Percentiles rank a stretch among this genome's conserved stretches.
Evolutionary conservation across 2,888 invertebrate species (phyloP).

Genomic region (Siphonodentalium dalli): DNA sequence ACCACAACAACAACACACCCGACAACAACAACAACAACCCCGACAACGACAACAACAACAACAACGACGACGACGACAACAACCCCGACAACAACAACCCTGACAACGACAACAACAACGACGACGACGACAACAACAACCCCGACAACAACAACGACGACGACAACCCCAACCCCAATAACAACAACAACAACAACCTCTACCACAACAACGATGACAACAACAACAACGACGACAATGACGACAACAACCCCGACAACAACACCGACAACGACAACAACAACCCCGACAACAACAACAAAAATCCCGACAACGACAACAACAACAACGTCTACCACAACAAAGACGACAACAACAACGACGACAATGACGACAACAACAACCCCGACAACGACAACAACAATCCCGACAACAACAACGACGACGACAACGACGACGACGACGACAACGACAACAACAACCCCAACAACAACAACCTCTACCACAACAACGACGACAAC

Average conservation of each 20-base stretch:
- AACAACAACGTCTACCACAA: constrained; percentile 5
- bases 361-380: constrained; percentile 7
- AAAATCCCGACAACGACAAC: neutral
- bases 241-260: constrained; percentile 8
- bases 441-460: neutral
- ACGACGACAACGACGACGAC: neutral
- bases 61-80: neutral
- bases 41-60: neutral
- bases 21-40: constrained; percentile 1
- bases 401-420: neutral
- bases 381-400: neutral
- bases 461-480: neutral
- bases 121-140: neutral
- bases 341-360: constrained; percentile 3
- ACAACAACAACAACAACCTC: constrained; percentile 12
- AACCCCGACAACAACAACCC: constrained; percentile 6
- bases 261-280: neutral
- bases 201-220: neutral
- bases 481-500: neutral
- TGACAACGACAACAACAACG: constrained; percentile 1
- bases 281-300: neutral
- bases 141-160: neutral
- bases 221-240: neutral
- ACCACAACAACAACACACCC: neutral
- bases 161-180: constrained; percentile 1